A percentile compares a stretch with the other conserved stretches of the same genome.
phyloP scores from a whole-genome alignment of 2,797 vertebrate species.

The Helarctos malayanus region DNA sequence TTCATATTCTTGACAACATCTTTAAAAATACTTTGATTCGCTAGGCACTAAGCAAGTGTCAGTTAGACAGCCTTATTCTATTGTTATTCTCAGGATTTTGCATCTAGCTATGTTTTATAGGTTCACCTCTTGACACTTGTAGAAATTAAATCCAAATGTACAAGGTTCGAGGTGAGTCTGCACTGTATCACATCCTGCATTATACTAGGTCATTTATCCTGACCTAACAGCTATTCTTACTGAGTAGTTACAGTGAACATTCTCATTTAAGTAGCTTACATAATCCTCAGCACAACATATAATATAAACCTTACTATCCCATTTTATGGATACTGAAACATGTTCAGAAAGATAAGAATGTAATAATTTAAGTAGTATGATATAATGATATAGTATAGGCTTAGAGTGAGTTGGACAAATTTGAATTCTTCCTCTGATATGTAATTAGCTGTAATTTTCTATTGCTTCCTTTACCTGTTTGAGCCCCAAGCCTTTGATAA shows the following conservation, averaged over 20 bases:
- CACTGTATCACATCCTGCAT: background rate
- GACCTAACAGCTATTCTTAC: background rate
- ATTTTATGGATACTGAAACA: background rate
- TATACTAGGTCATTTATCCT: background rate
- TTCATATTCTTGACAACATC: background rate
- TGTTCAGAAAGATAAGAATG: background rate
- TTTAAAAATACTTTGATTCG: background rate
- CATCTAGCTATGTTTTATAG: slow-evolving; percentile 19
- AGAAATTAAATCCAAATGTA: slow-evolving; percentile 11
- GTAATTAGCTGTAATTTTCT: background rate
- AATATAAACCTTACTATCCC: background rate
- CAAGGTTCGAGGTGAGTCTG: background rate
- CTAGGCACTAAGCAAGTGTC: background rate
- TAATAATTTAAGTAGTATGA: background rate
- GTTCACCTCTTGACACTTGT: background rate
- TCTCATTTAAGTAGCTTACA: background rate
- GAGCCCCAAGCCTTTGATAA: background rate
- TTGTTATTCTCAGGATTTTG: background rate
- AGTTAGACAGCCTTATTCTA: background rate
- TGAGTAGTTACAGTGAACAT: background rate
- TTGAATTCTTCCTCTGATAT: background rate
- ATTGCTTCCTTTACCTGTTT: background rate
- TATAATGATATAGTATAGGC: background rate
- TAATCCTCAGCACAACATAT: background rate
- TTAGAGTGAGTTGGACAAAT: background rate